These are phyloP conservation scores for Hylaeus volcanicus DNA, from an alignment of 1,140 invertebrate genomes.

Conservation along the genomic window DNA sequence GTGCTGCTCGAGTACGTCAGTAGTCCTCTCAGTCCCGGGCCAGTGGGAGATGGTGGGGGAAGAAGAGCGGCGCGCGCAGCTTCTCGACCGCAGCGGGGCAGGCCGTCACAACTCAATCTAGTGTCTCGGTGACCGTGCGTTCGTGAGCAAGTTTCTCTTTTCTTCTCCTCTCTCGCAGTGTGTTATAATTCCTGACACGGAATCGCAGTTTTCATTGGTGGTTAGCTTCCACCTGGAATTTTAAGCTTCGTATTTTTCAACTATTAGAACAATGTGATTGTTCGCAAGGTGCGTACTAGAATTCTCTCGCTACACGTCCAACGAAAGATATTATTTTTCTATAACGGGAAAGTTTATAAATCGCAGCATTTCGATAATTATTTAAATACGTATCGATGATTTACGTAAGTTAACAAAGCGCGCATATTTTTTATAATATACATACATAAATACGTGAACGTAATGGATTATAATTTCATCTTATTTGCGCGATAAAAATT, in stretches of 20 bases:
- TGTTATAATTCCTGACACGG: constrained; percentile 39
- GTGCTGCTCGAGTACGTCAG: constrained; percentile 5
- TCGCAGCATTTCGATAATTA: background rate
- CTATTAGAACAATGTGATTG: constrained; percentile 45
- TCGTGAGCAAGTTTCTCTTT: background rate
- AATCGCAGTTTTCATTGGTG: constrained; percentile 10
- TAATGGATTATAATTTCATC: background rate
- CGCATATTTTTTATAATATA: no score
- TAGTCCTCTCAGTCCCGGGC: constrained; percentile 31
- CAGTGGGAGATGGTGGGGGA: constrained; percentile 39
- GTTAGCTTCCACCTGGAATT: constrained; percentile 15
- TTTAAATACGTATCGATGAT: background rate
- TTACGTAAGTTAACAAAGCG: no score
- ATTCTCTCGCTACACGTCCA: background rate
- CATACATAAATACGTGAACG: background rate
- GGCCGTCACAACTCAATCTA: constrained; percentile 80
- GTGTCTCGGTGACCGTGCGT: constrained; percentile 73
- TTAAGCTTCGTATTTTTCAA: constrained; percentile 13
- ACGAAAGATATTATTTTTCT: background rate
- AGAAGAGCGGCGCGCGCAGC: constrained; percentile 68
- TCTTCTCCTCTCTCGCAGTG: background rate
- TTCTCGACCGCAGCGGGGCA: constrained; percentile 47
- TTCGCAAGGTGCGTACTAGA: constrained; percentile 27
- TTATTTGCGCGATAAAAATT: background rate
- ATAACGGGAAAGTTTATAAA: background rate